Evolutionary conservation across 2,113 vertebrate species (phyloP).

Genomic region (Pampusana beccarii): DNA sequence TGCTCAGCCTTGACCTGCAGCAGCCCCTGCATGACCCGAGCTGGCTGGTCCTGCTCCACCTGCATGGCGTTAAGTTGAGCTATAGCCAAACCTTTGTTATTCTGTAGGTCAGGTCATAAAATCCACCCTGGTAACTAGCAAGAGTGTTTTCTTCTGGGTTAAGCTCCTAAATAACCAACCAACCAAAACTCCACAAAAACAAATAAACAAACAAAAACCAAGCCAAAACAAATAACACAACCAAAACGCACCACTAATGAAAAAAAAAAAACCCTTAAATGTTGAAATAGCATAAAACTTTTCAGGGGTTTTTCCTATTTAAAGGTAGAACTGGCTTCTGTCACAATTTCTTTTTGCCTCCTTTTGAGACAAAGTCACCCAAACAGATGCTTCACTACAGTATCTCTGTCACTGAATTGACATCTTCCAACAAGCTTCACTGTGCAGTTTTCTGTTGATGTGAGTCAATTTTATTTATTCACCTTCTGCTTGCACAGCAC

Average conservation of each 20-base stretch:
- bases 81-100: background rate
- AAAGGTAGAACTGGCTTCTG: background rate
- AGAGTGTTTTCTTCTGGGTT: background rate
- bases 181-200: too few species aligned
- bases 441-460: background rate
- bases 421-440: background rate
- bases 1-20: background rate
- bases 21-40: background rate
- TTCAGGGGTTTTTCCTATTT: background rate
- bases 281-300: background rate
- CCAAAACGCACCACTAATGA: too few species aligned
- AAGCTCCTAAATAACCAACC: background rate
- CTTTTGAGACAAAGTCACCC: background rate
- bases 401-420: background rate
- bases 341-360: background rate
- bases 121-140: background rate
- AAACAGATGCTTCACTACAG: background rate
- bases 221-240: too few species aligned
- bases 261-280: background rate
- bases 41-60: background rate
- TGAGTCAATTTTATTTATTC: slow-evolving; percentile 48
- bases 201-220: too few species aligned
- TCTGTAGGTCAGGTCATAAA: background rate
- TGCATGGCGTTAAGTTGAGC: background rate
- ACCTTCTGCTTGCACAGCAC: slow-evolving; percentile 31